A percentile compares a stretch with the other conserved stretches of the same genome.
Evolutionary conservation across 1,140 invertebrate genomes (phyloP).

Genomic region (Bilobella aurantiaca): DNA sequence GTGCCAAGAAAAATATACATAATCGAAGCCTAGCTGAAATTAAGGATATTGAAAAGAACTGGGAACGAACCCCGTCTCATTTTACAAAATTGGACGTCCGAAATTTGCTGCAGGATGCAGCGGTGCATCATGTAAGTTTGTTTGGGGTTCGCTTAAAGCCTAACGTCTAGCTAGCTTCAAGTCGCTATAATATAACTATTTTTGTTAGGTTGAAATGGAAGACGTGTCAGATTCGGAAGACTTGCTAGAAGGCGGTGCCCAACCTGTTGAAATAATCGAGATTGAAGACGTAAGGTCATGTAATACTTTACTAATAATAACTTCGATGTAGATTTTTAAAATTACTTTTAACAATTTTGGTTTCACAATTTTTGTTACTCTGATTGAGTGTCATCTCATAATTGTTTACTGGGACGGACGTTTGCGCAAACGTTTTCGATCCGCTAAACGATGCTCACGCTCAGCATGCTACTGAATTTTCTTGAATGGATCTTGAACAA

Average conservation of each 20-base stretch:
- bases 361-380: too few species aligned
- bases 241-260: not conserved
- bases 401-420: too few species aligned
- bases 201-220: constrained; percentile 36
- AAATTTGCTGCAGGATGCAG: constrained; percentile 66
- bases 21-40: constrained; percentile 68
- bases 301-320: too few species aligned
- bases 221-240: constrained; percentile 29
- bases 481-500: too few species aligned
- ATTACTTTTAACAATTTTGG: too few species aligned
- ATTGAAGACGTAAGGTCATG: constrained; percentile 9
- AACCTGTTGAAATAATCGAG: not conserved
- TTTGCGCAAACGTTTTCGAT: too few species aligned
- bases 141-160: not conserved
- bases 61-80: constrained; percentile 63
- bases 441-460: too few species aligned
- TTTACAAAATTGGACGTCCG: constrained; percentile 62
- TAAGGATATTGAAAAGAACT: constrained; percentile 58
- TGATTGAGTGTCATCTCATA: too few species aligned
- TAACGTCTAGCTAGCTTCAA: not conserved
- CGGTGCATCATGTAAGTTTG: constrained; percentile 52
- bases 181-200: too few species aligned
- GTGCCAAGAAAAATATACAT: constrained; percentile 73
- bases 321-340: too few species aligned
- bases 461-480: too few species aligned